Evolutionary conservation across 2,797 vertebrate genomes (phyloP), one percentile per base, ranked within the genome.

Genomic region (Chromis chromis): DNA sequence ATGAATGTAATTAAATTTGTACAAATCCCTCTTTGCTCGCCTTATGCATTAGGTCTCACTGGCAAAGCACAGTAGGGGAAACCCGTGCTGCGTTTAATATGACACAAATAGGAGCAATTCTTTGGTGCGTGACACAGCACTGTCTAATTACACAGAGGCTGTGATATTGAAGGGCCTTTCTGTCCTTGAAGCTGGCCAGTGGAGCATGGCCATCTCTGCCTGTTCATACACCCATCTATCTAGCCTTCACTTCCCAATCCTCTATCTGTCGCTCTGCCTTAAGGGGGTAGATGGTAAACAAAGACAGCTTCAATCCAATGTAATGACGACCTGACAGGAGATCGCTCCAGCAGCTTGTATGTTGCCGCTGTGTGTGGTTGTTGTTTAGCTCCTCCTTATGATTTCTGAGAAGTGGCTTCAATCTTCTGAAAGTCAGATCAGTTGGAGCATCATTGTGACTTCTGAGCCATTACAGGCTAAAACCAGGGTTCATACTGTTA

Each of bases 1-100:
- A 85, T 89, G 81, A 89, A 87, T 70, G 70, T 91, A 92, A 93
- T 92, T 90, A 90, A 86, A 91, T 90, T 88, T 84, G 76, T 80
- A 85, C 88, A 88, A 91, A 92, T 88, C 83, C 89, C 76, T 67
- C 68, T 81, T 81, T 75, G 60, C 78, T 79, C 77, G 67, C 77
- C 70, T 78, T 86, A 85, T 87, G 72, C 79, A 48, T 79, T 71
- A 16, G 79, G 72, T 83, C 88, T 91, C 84, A n/a, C n/a, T 86
- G 75, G 81, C 76, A 49, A 70, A 72, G 76, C 86, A 57, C 86
- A 77, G 83, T 54, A 42, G 80, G 84, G 79, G 76, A 81, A 74
- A 78, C 76, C 74, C 84, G 80, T 72, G 84, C 79, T 70, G 84
- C 21, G 17, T 85, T 84, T 84, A 78, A 87, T 82, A 85, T 67